phyloP scores from a whole-genome alignment of 2,113 vertebrate genomes.

The Holacanthus passer region DNA sequence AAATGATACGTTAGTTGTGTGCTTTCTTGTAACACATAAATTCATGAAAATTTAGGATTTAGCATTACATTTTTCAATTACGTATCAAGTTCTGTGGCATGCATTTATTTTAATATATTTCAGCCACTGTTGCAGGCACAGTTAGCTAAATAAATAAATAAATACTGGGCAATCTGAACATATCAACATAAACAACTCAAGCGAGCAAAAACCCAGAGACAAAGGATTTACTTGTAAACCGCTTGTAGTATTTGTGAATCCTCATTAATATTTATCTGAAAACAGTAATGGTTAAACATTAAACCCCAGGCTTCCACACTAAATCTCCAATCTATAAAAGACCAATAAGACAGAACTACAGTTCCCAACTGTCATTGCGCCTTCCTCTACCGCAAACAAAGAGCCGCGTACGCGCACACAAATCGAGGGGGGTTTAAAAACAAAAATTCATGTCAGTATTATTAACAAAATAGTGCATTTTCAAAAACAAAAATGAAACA shows the following conservation, averaged over 20 bases:
- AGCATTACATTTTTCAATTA: too few relatives aligned
- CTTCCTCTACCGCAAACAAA: constrained; percentile 26
- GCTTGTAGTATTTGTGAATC: not conserved
- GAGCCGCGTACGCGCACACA: not conserved
- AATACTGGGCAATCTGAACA: not conserved
- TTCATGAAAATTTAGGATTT: too few relatives aligned
- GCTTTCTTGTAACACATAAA: too few relatives aligned
- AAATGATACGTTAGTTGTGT: too few relatives aligned
- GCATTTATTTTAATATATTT: not conserved
- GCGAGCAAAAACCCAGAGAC: not conserved
- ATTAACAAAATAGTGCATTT: too few relatives aligned
- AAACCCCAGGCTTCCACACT: too few relatives aligned
- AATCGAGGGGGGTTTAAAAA: not conserved
- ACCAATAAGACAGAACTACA: constrained; percentile 45
- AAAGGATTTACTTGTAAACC: not conserved
- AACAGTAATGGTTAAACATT: not conserved
- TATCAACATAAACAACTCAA: not conserved
- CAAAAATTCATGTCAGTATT: too few relatives aligned
- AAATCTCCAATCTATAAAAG: too few relatives aligned
- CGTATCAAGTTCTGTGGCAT: not conserved
- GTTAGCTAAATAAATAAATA: not conserved
- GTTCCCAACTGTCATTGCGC: constrained; percentile 54
- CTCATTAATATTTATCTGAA: not conserved
- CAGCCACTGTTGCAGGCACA: not conserved
- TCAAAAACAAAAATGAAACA: not conserved